Percentiles rank a stretch among this genome's conserved stretches.
Conservation (phyloP, 2,888 invertebrate species). For the Sepioteuthis lessoniana region DNA sequence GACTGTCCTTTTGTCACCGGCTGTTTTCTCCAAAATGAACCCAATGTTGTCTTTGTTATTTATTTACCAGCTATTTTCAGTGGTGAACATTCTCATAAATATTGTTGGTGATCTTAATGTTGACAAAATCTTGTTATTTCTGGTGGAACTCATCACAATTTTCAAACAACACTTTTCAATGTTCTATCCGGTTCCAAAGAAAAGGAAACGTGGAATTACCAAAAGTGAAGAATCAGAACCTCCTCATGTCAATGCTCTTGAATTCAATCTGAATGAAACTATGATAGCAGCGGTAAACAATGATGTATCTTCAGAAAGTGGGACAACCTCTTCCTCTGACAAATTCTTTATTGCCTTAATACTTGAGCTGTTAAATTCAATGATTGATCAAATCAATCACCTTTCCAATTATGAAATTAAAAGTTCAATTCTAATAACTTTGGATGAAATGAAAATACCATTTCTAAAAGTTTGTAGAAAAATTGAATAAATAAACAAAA, state of each 20-base stretch:
- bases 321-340: neutral
- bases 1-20: neutral
- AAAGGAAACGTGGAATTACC: neutral
- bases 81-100: neutral
- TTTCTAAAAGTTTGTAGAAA: constrained; percentile 6
- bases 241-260: neutral
- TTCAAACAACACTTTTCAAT: neutral
- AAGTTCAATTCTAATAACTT: neutral
- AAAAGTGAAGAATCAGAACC: neutral
- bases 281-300: neutral
- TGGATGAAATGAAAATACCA: neutral
- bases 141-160: neutral
- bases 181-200: neutral
- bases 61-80: neutral
- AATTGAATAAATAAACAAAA: neutral
- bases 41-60: neutral
- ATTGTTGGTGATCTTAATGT: neutral
- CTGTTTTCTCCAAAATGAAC: neutral
- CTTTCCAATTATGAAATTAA: neutral
- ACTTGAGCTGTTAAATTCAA: neutral
- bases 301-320: neutral
- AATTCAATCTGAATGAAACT: neutral
- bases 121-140: neutral
- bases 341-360: neutral
- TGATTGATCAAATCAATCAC: neutral